phyloP scores from a whole-genome alignment of 2,797 vertebrate species.

The Tapera naevia region DNA sequence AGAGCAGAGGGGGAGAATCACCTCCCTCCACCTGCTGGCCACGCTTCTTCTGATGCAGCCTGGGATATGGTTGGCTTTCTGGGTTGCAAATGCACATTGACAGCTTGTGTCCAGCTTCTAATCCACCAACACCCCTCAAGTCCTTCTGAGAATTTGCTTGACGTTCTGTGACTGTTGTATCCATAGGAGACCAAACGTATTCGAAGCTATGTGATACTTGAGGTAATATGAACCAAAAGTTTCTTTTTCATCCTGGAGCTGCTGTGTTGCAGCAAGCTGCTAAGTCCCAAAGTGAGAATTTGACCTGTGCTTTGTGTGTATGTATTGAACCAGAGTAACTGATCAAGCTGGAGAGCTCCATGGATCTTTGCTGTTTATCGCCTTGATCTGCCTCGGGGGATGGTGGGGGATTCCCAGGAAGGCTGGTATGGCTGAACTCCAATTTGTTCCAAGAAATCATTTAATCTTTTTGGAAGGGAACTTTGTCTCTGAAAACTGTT shows the following conservation, averaged over 20 bases:
- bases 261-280: background rate
- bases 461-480: background rate
- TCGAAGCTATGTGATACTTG: background rate
- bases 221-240: background rate
- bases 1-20: too few relatives aligned
- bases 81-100: too few relatives aligned
- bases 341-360: background rate
- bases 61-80: too few relatives aligned
- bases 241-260: background rate
- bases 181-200: background rate
- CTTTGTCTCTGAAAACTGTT: background rate
- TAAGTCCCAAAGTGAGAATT: background rate
- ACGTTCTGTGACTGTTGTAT: background rate
- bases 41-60: too few relatives aligned
- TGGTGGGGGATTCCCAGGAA: background rate
- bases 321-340: background rate
- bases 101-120: too few relatives aligned
- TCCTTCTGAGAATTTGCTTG: background rate
- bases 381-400: background rate
- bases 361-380: fast-evolving
- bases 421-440: background rate
- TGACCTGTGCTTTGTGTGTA: background rate
- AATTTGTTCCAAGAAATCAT: background rate
- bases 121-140: too few relatives aligned
- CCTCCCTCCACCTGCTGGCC: too few relatives aligned